Conservation (phyloP, 2,797 vertebrate genomes). For the Siniperca undulata region DNA sequence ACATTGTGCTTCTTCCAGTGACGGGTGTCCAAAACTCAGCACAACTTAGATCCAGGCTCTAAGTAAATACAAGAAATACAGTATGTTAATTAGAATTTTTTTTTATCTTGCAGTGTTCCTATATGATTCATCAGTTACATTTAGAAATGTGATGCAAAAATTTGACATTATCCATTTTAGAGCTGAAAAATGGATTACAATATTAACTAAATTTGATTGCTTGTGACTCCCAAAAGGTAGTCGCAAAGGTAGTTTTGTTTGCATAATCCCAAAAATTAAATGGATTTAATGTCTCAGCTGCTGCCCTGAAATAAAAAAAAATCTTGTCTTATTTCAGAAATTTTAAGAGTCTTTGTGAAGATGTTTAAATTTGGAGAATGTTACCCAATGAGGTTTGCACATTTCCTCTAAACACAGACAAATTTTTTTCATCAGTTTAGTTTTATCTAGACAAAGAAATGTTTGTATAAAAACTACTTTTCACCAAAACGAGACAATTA, state of each 20-base stretch:
- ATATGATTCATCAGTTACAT: background rate
- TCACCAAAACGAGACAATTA: no score
- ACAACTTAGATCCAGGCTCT: background rate
- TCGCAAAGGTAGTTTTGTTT: background rate
- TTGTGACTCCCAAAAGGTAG: background rate
- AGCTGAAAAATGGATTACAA: background rate
- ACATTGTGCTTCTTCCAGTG: background rate
- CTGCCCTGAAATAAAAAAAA: no score
- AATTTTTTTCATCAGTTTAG: background rate
- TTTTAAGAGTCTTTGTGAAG: background rate
- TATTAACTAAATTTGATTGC: background rate
- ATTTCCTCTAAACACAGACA: background rate
- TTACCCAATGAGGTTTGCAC: background rate
- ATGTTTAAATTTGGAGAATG: background rate
- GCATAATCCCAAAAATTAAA: background rate
- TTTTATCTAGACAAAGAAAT: background rate
- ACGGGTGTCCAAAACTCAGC: background rate
- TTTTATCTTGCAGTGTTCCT: background rate
- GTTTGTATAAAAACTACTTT: background rate
- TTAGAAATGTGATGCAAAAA: constrained; percentile 1
- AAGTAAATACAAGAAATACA: background rate
- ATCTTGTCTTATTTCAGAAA: background rate
- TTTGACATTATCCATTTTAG: background rate
- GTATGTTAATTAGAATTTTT: background rate
- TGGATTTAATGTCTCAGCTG: background rate